Base-by-base conservation (phyloP, 2,113 vertebrate species). In the Oncorhynchus tshawytscha region DNA sequence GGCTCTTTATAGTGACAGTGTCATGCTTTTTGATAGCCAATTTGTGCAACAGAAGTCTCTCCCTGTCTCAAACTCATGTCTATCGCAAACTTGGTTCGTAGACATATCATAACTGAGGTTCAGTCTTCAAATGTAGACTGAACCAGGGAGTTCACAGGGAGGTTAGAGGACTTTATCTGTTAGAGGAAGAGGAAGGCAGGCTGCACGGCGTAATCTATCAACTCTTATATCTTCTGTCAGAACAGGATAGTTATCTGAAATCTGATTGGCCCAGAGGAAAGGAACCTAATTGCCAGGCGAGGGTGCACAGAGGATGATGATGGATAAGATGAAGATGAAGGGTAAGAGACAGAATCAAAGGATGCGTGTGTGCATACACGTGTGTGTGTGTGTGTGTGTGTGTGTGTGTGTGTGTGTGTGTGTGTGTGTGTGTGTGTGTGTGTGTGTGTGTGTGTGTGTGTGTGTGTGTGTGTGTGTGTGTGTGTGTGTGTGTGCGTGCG, bases 201-300 rank as follows among this genome's bases (percentile, higher is more conserved):
- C 27, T 74, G 15, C 66, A 15, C 49, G 5, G 57, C 2, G 16
- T 60, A 22, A 62, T 62, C 20, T 22, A 16, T 62, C 22, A 62
- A 62, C 59, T 84, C 64, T 78, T 77, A 86, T 82, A 82, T 34
- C 59, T 0, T 71, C 71, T 78, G 77, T 16, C 59, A 83, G 64
- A 65, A 49, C n/a, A 27, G 70, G 85, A 88, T 80, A 75, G 70
- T 82, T 82, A 91, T 90, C 87, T 85, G 72, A 70, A 20, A 85
- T 62, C 73, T 85, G 84, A 87, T 78, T 87, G 75, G 75, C 16
- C 16, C 39, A 45, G 39, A 86, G 82, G 75, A 78, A 82, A 76
- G 71, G 67, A 82, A 13, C 70, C 51, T 86, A 76, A 87, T 88
- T 86, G 65, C 54, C 70, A 5, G 73, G 59, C 79, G 27, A 60